Evolutionary conservation across 2,888 invertebrate species (phyloP).

Genomic region (Nomada fucata): DNA sequence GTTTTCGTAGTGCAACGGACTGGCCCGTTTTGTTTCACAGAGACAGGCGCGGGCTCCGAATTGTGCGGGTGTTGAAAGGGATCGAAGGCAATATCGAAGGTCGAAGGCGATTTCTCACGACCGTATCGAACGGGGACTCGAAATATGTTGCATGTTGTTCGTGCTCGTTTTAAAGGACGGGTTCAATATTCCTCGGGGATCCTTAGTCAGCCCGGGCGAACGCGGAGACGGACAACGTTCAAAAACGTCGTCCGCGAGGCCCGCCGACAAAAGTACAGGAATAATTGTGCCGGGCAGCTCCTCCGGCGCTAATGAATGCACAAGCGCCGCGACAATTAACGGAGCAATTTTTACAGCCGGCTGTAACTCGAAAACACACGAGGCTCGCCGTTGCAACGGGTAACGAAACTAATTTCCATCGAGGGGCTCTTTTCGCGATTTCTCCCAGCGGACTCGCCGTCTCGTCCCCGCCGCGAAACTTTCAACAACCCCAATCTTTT

Average conservation of each 20-base stretch:
- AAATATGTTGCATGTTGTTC: no score
- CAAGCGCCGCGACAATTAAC: no score
- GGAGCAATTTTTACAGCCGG: not conserved
- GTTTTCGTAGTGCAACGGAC: not conserved
- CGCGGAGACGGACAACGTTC: not conserved
- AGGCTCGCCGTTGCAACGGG: not conserved
- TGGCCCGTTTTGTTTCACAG: not conserved
- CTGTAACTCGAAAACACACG: not conserved
- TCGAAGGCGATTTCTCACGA: not conserved
- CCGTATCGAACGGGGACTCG: no score
- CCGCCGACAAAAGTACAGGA: not conserved
- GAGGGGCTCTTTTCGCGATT: constrained; percentile 13
- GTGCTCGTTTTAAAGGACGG: no score
- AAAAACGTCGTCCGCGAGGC: no score
- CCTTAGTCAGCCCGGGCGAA: no score
- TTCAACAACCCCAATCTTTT: constrained; percentile 25
- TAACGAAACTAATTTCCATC: constrained; percentile 44
- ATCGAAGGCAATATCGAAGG: not conserved
- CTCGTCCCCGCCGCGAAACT: not conserved
- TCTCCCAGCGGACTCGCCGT: not conserved
- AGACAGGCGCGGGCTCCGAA: no score
- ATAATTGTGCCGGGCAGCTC: not conserved
- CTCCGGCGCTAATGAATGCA: not conserved
- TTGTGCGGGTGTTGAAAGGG: no score
- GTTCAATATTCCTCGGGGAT: no score